Evolutionary conservation across 2,113 vertebrate species (phyloP).

Genomic region (Circaetus cinerascens): DNA sequence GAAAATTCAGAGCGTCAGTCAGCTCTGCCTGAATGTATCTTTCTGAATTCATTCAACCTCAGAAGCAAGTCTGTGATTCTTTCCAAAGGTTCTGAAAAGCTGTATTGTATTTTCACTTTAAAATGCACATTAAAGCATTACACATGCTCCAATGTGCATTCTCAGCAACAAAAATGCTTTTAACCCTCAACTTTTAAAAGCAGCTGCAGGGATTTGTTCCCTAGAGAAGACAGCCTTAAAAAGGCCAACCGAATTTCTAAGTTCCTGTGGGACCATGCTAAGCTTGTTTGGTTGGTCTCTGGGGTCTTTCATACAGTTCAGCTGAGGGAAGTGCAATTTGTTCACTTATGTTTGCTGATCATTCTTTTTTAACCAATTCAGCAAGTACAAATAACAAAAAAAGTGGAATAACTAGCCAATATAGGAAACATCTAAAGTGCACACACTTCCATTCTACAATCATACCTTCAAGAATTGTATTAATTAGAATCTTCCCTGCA

Average conservation of each 20-base stretch:
- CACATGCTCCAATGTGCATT: conserved; percentile 30
- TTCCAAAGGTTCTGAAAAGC: conserved; percentile 21
- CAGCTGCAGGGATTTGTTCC: conserved; percentile 52
- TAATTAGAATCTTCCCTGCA: background rate
- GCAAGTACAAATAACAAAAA: background rate
- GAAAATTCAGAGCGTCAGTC: background rate
- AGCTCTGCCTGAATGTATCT: background rate
- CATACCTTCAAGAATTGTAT: background rate
- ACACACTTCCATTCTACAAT: background rate
- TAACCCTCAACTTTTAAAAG: conserved; percentile 59
- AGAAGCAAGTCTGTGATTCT: background rate
- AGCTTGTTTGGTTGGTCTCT: conserved; percentile 40
- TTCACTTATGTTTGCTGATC: conserved; percentile 51
- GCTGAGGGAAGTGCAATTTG: conserved; percentile 53
- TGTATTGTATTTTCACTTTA: conserved; percentile 49
- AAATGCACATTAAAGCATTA: conserved; percentile 52
- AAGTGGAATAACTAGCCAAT: background rate
- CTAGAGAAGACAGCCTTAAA: conserved; percentile 35
- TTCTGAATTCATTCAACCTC: conserved; percentile 3
- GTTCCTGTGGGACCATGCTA: conserved; percentile 7
- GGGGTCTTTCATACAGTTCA: conserved; percentile 36
- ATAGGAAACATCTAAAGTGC: background rate
- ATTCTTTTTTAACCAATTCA: conserved; percentile 39
- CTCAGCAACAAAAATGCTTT: conserved; percentile 62
- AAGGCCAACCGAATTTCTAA: conserved; percentile 14